Evolutionary conservation across 2,888 invertebrate genomes (phyloP), one percentile per base, ranked within the genome.

Genomic region (Nomada lathburiana): DNA sequence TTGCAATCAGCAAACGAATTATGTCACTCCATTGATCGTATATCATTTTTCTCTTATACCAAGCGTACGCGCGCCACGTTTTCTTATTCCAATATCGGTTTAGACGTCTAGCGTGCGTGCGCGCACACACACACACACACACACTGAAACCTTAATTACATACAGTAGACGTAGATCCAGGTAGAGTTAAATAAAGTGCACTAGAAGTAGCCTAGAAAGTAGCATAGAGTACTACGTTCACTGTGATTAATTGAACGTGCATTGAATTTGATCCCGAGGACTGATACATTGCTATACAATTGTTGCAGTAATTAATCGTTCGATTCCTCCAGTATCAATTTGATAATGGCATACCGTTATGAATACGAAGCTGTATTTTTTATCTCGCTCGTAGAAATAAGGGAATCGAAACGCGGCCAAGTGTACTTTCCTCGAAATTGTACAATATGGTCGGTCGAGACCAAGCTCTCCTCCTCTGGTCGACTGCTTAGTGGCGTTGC

Each of bases 141-240:
- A 72, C 18, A 75, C 42, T 20, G 26, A 18, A 62, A 53, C 10
- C 13, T 47, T 57, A 23, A 50, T 65, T 18, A 29, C 63, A 76
- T 47, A 62, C 10, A 57, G 50, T 76, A 76, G 76, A 57, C 36
- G 55, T 73, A 73, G 76, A 52, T 23, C 53, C 44, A 5, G 47
- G 1, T 20, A 26, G 18, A 76, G 44, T 63, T 60, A 60, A 18
- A 36, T 29, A 18, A 36, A 57, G 1, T 65, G 57, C 67, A 65
- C 23, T 67, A 73, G 55, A 67, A 55, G 55, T 73, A 73, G 73
- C 20, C 11, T 57, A 73, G 67, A 63, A 65, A 20, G 52, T 63
- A 63, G 53, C 59, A 26, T 74, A 67, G 68, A 23, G 53, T 62
- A 70, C 57, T 42, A 62, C 47, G 23, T 73, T 64, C 73, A 50